Conservation (phyloP, 2,888 invertebrate species). For the Petrolisthes cinctipes region DNA sequence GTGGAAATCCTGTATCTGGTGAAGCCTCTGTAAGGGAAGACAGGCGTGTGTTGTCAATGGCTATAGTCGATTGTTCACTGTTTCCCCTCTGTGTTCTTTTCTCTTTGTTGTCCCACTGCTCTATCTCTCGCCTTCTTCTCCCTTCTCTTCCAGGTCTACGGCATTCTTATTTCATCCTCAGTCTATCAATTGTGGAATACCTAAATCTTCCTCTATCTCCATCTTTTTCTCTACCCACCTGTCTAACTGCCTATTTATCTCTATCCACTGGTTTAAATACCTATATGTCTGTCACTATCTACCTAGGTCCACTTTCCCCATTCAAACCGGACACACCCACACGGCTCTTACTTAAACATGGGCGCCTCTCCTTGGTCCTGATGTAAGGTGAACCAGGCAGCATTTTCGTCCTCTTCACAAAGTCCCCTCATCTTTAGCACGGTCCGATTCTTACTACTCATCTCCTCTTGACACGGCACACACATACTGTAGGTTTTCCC, state of each 20-base stretch:
- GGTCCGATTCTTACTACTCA: neutral
- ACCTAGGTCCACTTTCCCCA: too few species aligned
- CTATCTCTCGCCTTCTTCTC: too few species aligned
- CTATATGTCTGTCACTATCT: neutral
- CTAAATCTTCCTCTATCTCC: too few species aligned
- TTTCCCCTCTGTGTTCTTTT: too few species aligned
- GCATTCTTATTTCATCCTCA: too few species aligned
- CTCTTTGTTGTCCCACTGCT: too few species aligned
- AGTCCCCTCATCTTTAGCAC: slow-evolving; percentile 32
- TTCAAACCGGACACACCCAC: neutral
- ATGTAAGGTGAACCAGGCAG: slow-evolving; percentile 27
- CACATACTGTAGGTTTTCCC: slow-evolving; percentile 17
- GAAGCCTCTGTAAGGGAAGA: slow-evolving; percentile 34
- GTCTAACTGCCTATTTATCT: neutral
- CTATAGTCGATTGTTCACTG: too few species aligned
- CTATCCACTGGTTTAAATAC: neutral
- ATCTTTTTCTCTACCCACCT: too few species aligned
- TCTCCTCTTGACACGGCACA: slow-evolving; percentile 22
- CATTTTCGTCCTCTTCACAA: slow-evolving; percentile 33
- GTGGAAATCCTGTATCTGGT: slow-evolving; percentile 23
- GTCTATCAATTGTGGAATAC: too few species aligned
- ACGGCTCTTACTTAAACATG: slow-evolving; percentile 4
- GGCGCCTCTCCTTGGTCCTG: neutral
- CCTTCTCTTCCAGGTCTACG: too few species aligned
- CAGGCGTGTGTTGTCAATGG: neutral